Percentiles rank a stretch among this genome's conserved stretches.
phyloP scores from a whole-genome alignment of 2,113 vertebrate species.

The Larimichthys polyactis region DNA sequence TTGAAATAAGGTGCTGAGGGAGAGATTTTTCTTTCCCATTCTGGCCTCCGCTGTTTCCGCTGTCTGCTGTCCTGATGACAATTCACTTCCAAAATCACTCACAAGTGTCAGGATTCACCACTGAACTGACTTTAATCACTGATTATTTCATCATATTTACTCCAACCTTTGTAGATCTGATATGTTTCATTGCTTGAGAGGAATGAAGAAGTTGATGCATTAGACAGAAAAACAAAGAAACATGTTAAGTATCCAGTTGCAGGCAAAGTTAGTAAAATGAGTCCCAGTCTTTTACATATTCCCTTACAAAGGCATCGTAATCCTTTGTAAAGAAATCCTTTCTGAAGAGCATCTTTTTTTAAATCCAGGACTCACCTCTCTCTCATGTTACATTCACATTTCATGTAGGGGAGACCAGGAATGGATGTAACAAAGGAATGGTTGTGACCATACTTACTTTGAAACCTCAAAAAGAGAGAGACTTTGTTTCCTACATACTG shows the following conservation, averaged over 20 bases:
- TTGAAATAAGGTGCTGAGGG: constrained; percentile 2
- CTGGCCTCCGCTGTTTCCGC: not conserved
- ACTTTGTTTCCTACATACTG: too few relatives aligned
- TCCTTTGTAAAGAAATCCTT: constrained; percentile 1
- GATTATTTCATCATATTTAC: constrained; percentile 30
- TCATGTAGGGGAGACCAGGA: not conserved
- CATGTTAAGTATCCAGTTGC: constrained; percentile 10
- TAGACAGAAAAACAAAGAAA: constrained; percentile 21
- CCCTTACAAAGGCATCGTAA: not conserved
- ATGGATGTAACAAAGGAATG: not conserved
- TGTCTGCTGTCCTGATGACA: constrained; percentile 33
- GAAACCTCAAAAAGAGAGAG: too few relatives aligned
- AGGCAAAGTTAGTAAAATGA: not conserved
- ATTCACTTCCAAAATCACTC: constrained; percentile 22
- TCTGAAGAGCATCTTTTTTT: not conserved
- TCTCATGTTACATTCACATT: not conserved
- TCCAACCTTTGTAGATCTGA: constrained; percentile 16
- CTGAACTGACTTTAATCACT: constrained; percentile 47
- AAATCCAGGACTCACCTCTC: not conserved
- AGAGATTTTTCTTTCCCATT: not conserved
- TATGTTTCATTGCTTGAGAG: constrained; percentile 38
- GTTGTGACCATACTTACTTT: not conserved
- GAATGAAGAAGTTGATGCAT: constrained; percentile 6
- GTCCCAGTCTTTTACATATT: constrained; percentile 1
- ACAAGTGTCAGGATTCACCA: not conserved